phyloP scores from a whole-genome alignment of 2,797 vertebrate species.

The Danio albolineatus region DNA sequence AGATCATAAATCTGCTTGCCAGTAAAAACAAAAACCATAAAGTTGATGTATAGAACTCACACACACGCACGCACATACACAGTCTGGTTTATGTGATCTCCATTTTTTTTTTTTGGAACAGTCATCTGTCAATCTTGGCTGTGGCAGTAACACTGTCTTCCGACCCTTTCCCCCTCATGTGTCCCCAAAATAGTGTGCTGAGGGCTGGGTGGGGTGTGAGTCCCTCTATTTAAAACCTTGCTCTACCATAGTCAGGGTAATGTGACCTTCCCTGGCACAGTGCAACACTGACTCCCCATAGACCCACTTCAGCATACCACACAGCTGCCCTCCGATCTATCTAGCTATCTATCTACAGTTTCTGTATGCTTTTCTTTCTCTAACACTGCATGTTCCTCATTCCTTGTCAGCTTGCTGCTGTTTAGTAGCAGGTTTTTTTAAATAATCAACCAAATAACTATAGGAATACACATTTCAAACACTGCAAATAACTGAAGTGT shows the following conservation, averaged over 20 bases:
- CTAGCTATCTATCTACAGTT: constrained; percentile 53
- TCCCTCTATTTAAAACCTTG: constrained; percentile 81
- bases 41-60: constrained; percentile 13
- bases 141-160: constrained; percentile 58
- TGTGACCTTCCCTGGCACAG: constrained; percentile 73
- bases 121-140: constrained; percentile 39
- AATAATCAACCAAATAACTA: background rate
- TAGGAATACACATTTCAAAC: background rate
- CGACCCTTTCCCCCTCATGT: constrained; percentile 40
- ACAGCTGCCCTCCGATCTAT: background rate
- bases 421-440: background rate
- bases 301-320: constrained; percentile 39
- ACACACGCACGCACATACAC: constrained; percentile 5
- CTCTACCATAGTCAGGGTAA: constrained; percentile 83
- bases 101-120: constrained; percentile 47
- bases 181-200: constrained; percentile 78
- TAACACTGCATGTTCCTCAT: background rate
- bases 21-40: constrained; percentile 3
- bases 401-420: background rate
- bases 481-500: background rate
- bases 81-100: constrained; percentile 31
- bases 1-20: constrained; percentile 2
- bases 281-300: constrained; percentile 64
- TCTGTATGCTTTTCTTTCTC: constrained; percentile 50
- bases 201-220: constrained; percentile 74